Evolutionary conservation across 2,113 vertebrate genomes (phyloP), one percentile per base, ranked within the genome.

Genomic region (Mola mola): DNA sequence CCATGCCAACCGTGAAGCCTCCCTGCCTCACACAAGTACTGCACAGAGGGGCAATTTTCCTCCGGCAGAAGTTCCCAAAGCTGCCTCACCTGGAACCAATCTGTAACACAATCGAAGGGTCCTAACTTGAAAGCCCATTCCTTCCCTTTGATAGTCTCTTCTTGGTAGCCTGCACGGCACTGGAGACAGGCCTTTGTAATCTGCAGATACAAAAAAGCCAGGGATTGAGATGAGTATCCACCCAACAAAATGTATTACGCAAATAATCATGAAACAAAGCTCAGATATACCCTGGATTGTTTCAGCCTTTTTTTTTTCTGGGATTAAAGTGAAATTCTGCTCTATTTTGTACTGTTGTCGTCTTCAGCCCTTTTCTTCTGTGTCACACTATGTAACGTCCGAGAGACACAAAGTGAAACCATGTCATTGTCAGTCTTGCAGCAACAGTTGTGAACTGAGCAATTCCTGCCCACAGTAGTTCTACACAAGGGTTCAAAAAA

Each of bases 21-120:
- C 81, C 62, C 79, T 87, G 82, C 82, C 78, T 90, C 85, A 81
- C 70, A 52, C 88, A 73, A 82, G 85, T 69, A 10, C 81, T 88
- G 79, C 82, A 78, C 71, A 72, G 88, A 92, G 82, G 73, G 87
- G 90, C 87, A 92, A 92, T 92, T 92, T 92, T 92, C 91, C 89
- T 90, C 88, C 72, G 69, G 86, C 90, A 87, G 90, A 90, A 89
- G 81, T 88, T 90, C 80, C 82, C 81, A 91, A 93, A 93, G 92
- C 92, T 85, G 86, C 88, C 83, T 93, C 92, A 93, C 93, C 93
- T 95, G 92, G 93, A 95, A 96, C 87, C 88, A 93, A 93, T 94
- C 90, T 92, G 69, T 92, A 92, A 93, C 85, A 91, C 75, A 90
- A 90, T 90, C 90, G 89, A 92, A 91, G 89, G 89, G 90, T 91